Evolutionary conservation across 2,797 vertebrate species (phyloP).

Genomic region (Melanotaenia boesemani): DNA sequence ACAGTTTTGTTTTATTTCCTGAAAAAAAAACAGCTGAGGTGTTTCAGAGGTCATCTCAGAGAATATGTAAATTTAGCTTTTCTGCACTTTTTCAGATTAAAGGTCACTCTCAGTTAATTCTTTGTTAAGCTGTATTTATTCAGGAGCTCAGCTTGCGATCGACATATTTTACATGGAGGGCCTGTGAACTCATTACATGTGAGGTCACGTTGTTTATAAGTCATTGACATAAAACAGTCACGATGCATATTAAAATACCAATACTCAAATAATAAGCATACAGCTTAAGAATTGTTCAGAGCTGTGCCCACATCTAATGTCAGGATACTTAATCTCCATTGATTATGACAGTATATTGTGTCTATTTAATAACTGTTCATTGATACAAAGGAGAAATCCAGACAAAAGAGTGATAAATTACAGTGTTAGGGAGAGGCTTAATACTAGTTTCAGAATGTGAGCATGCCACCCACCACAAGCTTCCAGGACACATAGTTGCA

Average conservation of each 20-base stretch:
- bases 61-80: neutral
- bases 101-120: neutral
- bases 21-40: neutral
- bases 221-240: neutral
- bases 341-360: neutral
- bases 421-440: neutral
- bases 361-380: neutral
- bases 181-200: neutral
- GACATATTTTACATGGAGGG: neutral
- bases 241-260: neutral
- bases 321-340: neutral
- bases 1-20: neutral
- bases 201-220: neutral
- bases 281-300: neutral
- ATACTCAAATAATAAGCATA: neutral
- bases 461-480: neutral
- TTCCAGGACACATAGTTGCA: slow-evolving; percentile 4
- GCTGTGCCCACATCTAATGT: neutral
- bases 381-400: neutral
- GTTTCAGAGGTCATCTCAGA: neutral
- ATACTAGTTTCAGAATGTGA: slow-evolving; percentile 3
- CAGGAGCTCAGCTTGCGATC: neutral
- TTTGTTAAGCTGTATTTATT: neutral
- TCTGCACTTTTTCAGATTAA: neutral
- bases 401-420: neutral